Conservation (phyloP, 2,888 invertebrate species). For the Tipula unca region DNA sequence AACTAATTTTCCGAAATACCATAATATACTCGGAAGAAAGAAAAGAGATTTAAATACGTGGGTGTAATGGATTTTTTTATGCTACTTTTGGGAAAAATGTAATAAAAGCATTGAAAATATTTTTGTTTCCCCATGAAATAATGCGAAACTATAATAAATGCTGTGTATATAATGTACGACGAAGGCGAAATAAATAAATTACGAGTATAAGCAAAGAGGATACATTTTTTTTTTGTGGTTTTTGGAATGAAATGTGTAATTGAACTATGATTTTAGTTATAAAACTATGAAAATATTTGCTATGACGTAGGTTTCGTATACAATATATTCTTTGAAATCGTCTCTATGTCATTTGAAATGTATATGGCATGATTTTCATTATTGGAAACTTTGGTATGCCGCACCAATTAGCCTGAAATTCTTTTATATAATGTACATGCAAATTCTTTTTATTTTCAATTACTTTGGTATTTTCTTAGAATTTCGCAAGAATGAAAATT, state of each 20-base stretch:
- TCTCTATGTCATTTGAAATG: too few species aligned
- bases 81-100: background rate
- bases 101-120: background rate
- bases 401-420: too few species aligned
- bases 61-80: background rate
- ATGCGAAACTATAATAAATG: background rate
- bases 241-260: background rate
- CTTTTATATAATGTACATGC: too few species aligned
- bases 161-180: background rate
- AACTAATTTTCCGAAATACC: background rate
- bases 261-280: background rate
- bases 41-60: slow-evolving; percentile 8
- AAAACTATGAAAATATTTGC: background rate
- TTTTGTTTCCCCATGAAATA: background rate
- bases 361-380: too few species aligned
- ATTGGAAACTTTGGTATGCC: too few species aligned
- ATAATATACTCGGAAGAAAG: background rate
- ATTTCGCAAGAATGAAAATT: too few species aligned
- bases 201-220: background rate
- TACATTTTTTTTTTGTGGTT: background rate
- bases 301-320: background rate
- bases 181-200: background rate
- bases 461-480: too few species aligned
- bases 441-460: too few species aligned
- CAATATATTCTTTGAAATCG: too few species aligned